Conservation (phyloP, 1,140 invertebrate species). For the Cardiocondyla obscurior region DNA sequence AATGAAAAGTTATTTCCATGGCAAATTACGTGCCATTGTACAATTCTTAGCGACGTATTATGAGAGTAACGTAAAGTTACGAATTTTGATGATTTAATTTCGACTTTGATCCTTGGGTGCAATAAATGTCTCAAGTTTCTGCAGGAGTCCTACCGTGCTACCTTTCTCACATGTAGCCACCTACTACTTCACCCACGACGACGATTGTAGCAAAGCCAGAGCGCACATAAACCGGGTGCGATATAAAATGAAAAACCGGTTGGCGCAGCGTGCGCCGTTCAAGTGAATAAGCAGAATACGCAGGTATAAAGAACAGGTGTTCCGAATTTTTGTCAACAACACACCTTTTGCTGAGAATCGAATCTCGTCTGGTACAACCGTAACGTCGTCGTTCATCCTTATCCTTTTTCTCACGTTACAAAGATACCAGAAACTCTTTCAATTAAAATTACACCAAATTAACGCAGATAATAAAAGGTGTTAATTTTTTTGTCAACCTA, state of each 20-base stretch:
- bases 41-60: background rate
- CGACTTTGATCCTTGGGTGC: background rate
- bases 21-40: background rate
- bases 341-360: background rate
- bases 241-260: constrained; percentile 70
- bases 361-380: background rate
- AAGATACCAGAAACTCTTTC: background rate
- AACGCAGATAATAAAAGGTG: background rate
- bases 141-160: constrained; percentile 43
- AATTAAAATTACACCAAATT: background rate
- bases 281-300: constrained; percentile 15
- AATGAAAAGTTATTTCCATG: background rate
- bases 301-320: constrained; percentile 66
- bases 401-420: background rate
- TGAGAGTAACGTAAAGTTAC: background rate
- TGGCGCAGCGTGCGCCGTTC: constrained; percentile 33
- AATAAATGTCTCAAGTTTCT: background rate
- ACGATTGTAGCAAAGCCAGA: constrained; percentile 12
- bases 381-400: background rate
- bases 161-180: constrained; percentile 56
- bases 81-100: background rate
- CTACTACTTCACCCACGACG: constrained; percentile 53
- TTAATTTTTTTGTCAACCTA: too few relatives aligned
- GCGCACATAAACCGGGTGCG: constrained; percentile 41
- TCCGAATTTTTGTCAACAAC: constrained; percentile 48